Evolutionary conservation across 2,113 vertebrate species (phyloP), one percentile per base, ranked within the genome.

Genomic region (Cyanocitta stelleri): DNA sequence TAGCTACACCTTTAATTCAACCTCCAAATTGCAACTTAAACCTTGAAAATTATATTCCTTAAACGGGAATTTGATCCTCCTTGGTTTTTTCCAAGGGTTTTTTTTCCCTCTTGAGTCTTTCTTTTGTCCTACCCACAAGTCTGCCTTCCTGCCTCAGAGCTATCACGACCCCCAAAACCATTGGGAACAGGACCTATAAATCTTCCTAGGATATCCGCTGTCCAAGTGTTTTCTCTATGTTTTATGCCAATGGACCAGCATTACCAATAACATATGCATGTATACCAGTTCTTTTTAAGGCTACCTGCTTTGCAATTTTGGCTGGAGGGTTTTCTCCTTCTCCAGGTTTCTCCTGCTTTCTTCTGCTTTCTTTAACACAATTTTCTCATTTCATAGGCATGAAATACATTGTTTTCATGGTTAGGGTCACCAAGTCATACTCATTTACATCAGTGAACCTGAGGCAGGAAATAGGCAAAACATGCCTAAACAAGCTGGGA

Each of bases 211-310:
- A 76, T 48, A 46, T 86, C 35, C 69, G 22, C 27, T 43, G 22
- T 3, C 0, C 18, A 61, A 44, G 16, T 61, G 6, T 81, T 85
- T 91, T 85, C 27, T 75, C 7, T 15, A 17, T 0, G 0, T 49
- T 68, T 85, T 51, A 20, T 54, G 41, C 12, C 43, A 83, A 21
- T 22, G 12, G 37, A 81, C 23, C 17, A 84, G 26, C 7, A 35
- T 48, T 66, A 61, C n/a, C 4, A 46, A 13, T 29, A 76, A 59
- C 17, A 69, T 37, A 66, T 26, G 23, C 7, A 16, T 3, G 7
- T n/a, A 69, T 11, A 30, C 2, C 14, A 61, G 23, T 16, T 88
- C n/a, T 48, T 91, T 72, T 68, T 52, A 3, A 9, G 37, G 26
- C 17, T 74, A 64, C 33, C 13, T 68, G 49, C 35, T 91, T 68